A percentile compares a stretch with the other conserved stretches of the same genome.
These are phyloP conservation scores for Pherbina coryleti DNA, from an alignment of 2,888 invertebrate species.

Conservation along the genomic window DNA sequence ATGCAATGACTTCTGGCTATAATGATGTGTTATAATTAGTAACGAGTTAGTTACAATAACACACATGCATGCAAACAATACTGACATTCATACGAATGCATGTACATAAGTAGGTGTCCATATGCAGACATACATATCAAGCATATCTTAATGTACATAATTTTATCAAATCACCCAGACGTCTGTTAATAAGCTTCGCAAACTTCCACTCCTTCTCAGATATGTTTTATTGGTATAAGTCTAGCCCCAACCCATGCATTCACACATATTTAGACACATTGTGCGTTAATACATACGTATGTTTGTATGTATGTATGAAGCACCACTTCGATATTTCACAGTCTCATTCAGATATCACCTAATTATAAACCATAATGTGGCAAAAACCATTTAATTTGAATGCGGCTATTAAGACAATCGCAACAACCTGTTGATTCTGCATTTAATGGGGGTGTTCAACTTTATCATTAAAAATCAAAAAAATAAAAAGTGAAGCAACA, in stretches of 20 bases:
- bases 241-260: background rate
- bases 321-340: background rate
- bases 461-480: background rate
- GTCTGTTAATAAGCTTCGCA: too few relatives aligned
- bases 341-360: constrained; percentile 24
- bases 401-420: background rate
- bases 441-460: background rate
- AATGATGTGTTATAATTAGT: background rate
- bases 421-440: constrained; percentile 26
- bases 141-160: too few relatives aligned
- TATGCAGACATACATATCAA: too few relatives aligned
- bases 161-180: too few relatives aligned
- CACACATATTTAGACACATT: background rate
- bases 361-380: constrained; percentile 28
- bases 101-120: background rate
- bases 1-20: constrained; percentile 1
- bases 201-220: background rate
- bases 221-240: too few relatives aligned
- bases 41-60: background rate
- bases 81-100: constrained; percentile 6
- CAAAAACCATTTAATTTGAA: constrained; percentile 14
- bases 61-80: background rate
- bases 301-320: too few relatives aligned
- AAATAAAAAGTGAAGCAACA: too few relatives aligned
- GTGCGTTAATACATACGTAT: constrained; percentile 11